A percentile compares a stretch with the other conserved stretches of the same genome.
phyloP scores from a whole-genome alignment of 2,797 vertebrate species.

The Lates japonicus region DNA sequence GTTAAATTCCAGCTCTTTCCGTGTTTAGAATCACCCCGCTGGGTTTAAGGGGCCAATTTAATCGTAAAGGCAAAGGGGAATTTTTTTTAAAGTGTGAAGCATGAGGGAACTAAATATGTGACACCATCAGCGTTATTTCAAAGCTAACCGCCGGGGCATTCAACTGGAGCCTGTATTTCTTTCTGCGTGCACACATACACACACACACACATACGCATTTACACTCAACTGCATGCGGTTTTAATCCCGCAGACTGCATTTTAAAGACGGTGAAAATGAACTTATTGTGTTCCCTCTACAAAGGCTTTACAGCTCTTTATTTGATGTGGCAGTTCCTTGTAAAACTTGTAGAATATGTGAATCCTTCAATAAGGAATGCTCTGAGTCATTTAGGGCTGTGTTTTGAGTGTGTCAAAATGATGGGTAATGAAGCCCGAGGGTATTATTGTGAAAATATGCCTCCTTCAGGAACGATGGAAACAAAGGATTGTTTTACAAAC shows the following conservation, averaged over 20 bases:
- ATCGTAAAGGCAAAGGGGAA: conserved; percentile 66
- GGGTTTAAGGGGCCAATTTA: conserved; percentile 78
- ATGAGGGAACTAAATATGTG: conserved; percentile 74
- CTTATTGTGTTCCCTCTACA: conserved; percentile 84
- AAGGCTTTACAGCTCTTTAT: conserved; percentile 77
- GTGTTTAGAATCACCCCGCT: conserved; percentile 73
- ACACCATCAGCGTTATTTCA: conserved; percentile 84
- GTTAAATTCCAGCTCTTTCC: conserved; percentile 67
- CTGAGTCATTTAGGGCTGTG: conserved; percentile 56
- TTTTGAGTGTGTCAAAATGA: conserved; percentile 51
- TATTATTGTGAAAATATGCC: conserved; percentile 20
- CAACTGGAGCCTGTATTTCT: conserved; percentile 66
- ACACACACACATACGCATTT: conserved; percentile 35
- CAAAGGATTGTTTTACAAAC: conserved; percentile 73
- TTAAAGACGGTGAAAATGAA: conserved; percentile 82
- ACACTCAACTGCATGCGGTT: conserved; percentile 70
- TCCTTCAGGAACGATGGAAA: conserved; percentile 21
- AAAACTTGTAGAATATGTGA: conserved; percentile 76
- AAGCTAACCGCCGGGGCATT: conserved; percentile 74
- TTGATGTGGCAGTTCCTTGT: conserved; percentile 83
- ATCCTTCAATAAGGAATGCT: conserved; percentile 65
- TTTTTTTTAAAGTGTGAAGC: conserved; percentile 65
- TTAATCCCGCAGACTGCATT: conserved; percentile 80
- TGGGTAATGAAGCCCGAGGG: conserved; percentile 40
- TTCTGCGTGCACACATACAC: conserved; percentile 42